Base-by-base conservation (phyloP, 2,797 vertebrate genomes). In the Anguilla obscura region DNA sequence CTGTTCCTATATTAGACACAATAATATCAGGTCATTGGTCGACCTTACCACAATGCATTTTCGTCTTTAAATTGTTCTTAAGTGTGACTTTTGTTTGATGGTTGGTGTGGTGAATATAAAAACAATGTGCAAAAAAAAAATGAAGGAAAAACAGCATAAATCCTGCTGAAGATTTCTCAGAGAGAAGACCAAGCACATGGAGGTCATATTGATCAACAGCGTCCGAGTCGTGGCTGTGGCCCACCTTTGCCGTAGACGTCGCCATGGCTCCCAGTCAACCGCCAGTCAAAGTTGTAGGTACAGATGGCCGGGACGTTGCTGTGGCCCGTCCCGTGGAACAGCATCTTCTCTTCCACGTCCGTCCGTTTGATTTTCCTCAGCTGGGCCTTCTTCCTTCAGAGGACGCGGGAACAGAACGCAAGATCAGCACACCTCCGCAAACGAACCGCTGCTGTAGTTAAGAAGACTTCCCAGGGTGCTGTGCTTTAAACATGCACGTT, bases 221-320 rank as follows among this genome's bases (percentile, higher is more conserved):
- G 16, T 21, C 33, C 7, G 36, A 1, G 74, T 8, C 84, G 1
- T 33, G 30, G 45, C 60, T 7, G 76, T 84, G 54, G 56, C 88
- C 87, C 95, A 98, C 98, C 98, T 98, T 99, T 99, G 91, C 98
- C 98, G 92, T 98, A 99, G 52, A 98, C 95, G 87, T 97, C 96
- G 40, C 97, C 98, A 76, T 99, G 97, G 91, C 98, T 97, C 79
- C 98, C 98, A 52, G 98, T 98, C 90, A 99, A 97, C 90, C 98
- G 95, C 98, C 98, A 99, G 92, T 99, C 98, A 93, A 99, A 99
- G 93, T 99, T 99, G 93, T 99, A 98, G 83, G 97, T 98, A 91
- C 98, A 99, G 93, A 99, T 99, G 87, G 98, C 98, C 94, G 98
- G 97, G 87, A 99, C 96, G 94, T 98, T 99, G 91, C 97, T 97